A percentile compares a stretch with the other conserved stretches of the same genome.
Conservation (phyloP, 2,888 invertebrate species). For the Monochamus alternatus region DNA sequence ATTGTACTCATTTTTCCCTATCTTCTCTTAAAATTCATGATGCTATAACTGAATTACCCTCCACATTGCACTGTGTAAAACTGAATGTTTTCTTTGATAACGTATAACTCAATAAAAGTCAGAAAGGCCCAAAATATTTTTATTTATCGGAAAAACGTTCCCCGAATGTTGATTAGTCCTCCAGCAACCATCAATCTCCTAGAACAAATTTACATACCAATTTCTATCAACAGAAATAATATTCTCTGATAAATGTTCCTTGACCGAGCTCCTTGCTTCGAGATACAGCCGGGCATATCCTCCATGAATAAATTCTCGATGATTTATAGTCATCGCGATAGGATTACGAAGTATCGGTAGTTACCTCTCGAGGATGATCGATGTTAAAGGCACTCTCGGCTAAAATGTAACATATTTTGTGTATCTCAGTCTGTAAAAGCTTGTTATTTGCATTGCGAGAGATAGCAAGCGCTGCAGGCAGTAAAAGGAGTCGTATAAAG, state of each 20-base stretch:
- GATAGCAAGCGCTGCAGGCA: conserved; percentile 9
- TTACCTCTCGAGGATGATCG: conserved; percentile 11
- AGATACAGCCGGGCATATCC: not conserved
- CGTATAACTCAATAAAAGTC: too few species aligned
- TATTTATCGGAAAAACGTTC: not conserved
- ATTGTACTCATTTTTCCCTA: too few species aligned
- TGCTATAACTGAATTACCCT: too few species aligned
- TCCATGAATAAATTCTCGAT: not conserved
- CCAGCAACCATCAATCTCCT: not conserved
- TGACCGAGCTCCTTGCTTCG: not conserved
- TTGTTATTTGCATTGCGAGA: conserved; percentile 16
- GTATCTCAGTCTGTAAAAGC: not conserved
- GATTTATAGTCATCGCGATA: conserved; percentile 13
- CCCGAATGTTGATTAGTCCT: not conserved
- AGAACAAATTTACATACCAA: not conserved
- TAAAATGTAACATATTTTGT: conserved; percentile 17
- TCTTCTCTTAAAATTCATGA: too few species aligned
- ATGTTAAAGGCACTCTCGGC: conserved; percentile 8
- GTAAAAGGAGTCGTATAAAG: not conserved
- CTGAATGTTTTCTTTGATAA: too few species aligned
- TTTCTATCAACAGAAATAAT: conserved; percentile 9
- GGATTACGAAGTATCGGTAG: not conserved
- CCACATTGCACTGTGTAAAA: too few species aligned
- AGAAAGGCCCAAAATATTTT: too few species aligned
- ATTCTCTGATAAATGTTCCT: conserved; percentile 4